Evolutionary conservation across 1,140 invertebrate species (phyloP), one percentile per base, ranked within the genome.

Genomic region (Sesamia nonagrioides): DNA sequence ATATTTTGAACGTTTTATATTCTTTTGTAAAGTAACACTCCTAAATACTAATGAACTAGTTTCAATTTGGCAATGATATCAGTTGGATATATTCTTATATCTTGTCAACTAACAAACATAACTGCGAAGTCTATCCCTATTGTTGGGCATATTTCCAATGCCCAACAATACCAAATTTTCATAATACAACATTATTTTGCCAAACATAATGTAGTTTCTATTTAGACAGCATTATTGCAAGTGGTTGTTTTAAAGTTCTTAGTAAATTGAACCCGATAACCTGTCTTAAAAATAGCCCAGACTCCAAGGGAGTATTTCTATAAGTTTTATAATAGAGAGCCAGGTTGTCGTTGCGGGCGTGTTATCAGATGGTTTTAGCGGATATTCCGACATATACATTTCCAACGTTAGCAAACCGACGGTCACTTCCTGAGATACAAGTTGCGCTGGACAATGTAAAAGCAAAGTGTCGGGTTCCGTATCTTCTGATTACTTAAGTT

Each of bases 321-420:
- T 56, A 18, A 40, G 11, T 37, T 11, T 27, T 27, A 27, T 27
- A 27, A 27, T 45, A 42, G 40, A 7, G 17, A 66, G 8, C 11
- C n/a, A 42, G 37, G 11, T 66, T 66, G 15, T 42, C 58, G 73
- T 48, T 21, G 37, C 45, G 40, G 61, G 45, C 40, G 48, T 21
- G 45, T 42, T 77, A 66, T 63, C 61, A 77, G 48, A 17, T n/a
- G 0, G 56, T 75, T 33, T 77, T 66, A 61, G 61, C 74, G 74
- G 74, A 77, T 68, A 66, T 77, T 52, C 48, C 18, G 74, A 52
- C 74, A 77, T 76, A 52, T 50, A 27, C 48, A 76, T 42, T 77
- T 77, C 60, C 74, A 27, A 13, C 37, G 37, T 27, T 74, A 63
- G 45, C 74, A 40, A 68, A 61, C 74, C 60, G 33, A 33, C 61